Base-by-base conservation (phyloP, 2,797 vertebrate species). In the Danionella dracula region DNA sequence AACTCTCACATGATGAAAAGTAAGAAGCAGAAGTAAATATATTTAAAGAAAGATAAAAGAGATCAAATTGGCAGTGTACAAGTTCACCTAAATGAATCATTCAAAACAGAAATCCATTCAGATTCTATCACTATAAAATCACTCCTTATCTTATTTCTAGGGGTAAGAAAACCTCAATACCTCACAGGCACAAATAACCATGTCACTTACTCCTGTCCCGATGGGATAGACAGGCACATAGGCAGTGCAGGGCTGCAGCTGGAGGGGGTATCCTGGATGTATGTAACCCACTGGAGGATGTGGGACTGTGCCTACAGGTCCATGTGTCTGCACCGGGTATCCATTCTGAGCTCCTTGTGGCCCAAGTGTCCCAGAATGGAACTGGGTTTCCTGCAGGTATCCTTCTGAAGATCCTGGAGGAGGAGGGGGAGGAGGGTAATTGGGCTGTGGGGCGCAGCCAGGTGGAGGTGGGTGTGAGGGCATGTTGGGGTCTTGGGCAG, bases 221-320 rank as follows among this genome's bases (percentile, higher is more conserved):
- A 96, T 91, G 0, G 94, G 93, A 77, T 96, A 96, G 60, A 95
- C 88, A 0, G 94, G 94, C 50, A 96, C 91, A 4, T 95, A 96
- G n/a, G 94, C 93, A 0, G 94, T 94, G 86, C 93, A 95, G 41
- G 94, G 94, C 77, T 95, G 94, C 71, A 95, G 88, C 82, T 96
- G 94, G 37, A 96, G 88, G 0, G 93, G 92, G 78, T 95, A 96
- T 12, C 91, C 93, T 0, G 92, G 88, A 41, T 91, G 91, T 67
- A 94, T 79, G 77, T 95, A 96, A 58, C 93, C 94, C 56, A 93
- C 91, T 0, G 91, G 88, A 0, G 92, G 90, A 66, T 88, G 88
- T 11, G 83, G 64, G 70, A 90, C 81, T 8, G 84, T 79, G 16
- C 91, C 90, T 45, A 70, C 90, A 0, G 69, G 84, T 23, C 53